A percentile compares a stretch with the other conserved stretches of the same genome.
Evolutionary conservation across 2,888 invertebrate genomes (phyloP).

Genomic region (Philaethria dido): DNA sequence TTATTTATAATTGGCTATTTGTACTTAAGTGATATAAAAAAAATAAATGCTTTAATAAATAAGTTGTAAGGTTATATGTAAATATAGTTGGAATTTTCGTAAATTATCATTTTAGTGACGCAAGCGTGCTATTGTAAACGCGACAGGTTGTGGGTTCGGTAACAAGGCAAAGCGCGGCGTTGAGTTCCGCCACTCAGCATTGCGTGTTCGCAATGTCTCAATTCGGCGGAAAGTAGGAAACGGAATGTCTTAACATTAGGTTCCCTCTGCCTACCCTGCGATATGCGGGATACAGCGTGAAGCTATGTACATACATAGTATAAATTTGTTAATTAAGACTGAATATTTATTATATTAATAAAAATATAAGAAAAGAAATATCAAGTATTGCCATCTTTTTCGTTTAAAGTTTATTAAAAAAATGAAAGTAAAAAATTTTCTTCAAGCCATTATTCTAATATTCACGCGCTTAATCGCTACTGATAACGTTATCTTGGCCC

Average conservation of each 20-base stretch:
- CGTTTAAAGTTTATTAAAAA: not conserved
- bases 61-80: not conserved
- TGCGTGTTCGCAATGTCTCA: too few species aligned
- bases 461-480: not conserved
- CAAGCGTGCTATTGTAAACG: too few species aligned
- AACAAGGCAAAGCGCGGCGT: too few species aligned
- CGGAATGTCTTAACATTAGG: too few species aligned
- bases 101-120: too few species aligned
- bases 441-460: not conserved
- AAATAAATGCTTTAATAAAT: not conserved
- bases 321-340: not conserved
- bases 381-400: not conserved
- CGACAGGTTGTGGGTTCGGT: too few species aligned
- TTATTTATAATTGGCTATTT: not conserved
- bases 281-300: too few species aligned
- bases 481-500: constrained; percentile 21
- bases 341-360: not conserved
- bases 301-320: too few species aligned
- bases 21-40: not conserved
- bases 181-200: too few species aligned
- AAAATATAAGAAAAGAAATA: not conserved
- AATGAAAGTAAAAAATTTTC: not conserved
- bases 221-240: too few species aligned
- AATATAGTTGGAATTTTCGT: too few species aligned
- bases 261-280: too few species aligned